These are phyloP conservation scores for Lepeophtheirus salmonis DNA, from an alignment of 1,140 invertebrate genomes.

Conservation along the genomic window DNA sequence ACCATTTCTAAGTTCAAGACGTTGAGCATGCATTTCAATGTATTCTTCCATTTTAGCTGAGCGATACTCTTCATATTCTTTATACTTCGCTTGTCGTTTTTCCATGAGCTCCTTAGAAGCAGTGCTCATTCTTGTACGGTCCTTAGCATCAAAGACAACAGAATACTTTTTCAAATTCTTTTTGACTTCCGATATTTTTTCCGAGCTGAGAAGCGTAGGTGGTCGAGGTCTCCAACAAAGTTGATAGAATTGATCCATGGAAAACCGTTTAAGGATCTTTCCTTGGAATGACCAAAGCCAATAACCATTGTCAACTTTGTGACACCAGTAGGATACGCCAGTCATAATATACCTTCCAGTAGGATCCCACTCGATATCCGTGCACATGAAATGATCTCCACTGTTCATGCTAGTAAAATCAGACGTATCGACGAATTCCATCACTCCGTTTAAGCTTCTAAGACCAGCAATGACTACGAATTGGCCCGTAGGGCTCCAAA, in stretches of 20 bases:
- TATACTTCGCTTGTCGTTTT: conserved; percentile 47
- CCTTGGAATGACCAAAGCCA: conserved; percentile 98
- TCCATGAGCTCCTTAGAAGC: conserved; percentile 90
- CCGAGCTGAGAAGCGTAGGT: conserved; percentile 53
- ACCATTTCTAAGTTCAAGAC: conserved; percentile 38
- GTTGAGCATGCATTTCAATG: conserved; percentile 48
- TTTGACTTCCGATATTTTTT: conserved; percentile 78
- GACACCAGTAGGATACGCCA: conserved; percentile 82
- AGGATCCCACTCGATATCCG: conserved; percentile 96
- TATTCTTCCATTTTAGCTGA: conserved; percentile 52
- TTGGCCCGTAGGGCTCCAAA: conserved; percentile 90
- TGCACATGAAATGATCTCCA: conserved; percentile 79
- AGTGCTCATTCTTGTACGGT: conserved; percentile 71
- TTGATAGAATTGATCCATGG: conserved; percentile 78
- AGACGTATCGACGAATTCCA: conserved; percentile 87
- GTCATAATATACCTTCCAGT: conserved; percentile 93
- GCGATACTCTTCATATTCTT: conserved; percentile 58
- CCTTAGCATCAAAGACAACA: conserved; percentile 84
- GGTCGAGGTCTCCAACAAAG: conserved; percentile 89
- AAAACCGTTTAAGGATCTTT: conserved; percentile 53
- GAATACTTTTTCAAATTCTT: conserved; percentile 97
- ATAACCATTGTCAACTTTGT: conserved; percentile 84
- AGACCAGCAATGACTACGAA: conserved; percentile 80
- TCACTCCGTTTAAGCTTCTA: conserved; percentile 57
- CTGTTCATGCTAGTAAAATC: conserved; percentile 85